Conservation (phyloP, 2,113 vertebrate species). For the Platichthys stellatus region DNA sequence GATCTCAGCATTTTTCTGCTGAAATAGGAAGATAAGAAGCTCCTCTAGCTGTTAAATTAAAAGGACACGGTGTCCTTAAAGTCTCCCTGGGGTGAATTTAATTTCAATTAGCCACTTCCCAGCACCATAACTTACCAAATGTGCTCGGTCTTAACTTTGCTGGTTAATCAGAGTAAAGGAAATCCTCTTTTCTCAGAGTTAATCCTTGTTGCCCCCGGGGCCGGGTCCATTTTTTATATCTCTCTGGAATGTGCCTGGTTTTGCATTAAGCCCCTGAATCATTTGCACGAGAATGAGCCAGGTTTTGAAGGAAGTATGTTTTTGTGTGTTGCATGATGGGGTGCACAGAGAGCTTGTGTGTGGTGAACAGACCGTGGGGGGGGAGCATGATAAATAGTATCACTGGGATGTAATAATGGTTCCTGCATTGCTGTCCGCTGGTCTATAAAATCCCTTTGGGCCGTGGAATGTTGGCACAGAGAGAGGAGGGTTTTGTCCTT, state of each 20-base stretch:
- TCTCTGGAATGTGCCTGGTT: conserved; percentile 65
- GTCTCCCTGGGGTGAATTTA: too few species aligned
- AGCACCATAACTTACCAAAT: conserved; percentile 4
- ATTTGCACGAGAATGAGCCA: conserved; percentile 74
- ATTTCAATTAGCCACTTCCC: neutral
- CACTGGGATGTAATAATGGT: conserved; percentile 78
- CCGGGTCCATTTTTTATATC: conserved; percentile 37
- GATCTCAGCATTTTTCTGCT: conserved; percentile 28
- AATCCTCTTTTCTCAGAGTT: conserved; percentile 39
- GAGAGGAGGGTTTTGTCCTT: conserved; percentile 73
- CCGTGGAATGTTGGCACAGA: conserved; percentile 77
- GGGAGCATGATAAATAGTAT: conserved; percentile 77
- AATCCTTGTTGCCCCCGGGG: conserved; percentile 50
- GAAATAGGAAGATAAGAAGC: neutral
- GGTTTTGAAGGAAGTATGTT: conserved; percentile 13
- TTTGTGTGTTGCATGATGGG: conserved; percentile 53
- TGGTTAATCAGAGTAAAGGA: conserved; percentile 33
- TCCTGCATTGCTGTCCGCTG: conserved; percentile 82
- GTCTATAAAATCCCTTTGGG: conserved; percentile 82
- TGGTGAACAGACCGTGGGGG: conserved; percentile 50
- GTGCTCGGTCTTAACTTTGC: neutral
- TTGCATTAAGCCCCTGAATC: conserved; percentile 36
- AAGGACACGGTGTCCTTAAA: neutral
- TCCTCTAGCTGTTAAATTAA: neutral
- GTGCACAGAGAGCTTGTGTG: conserved; percentile 47